Base-by-base conservation (phyloP, 2,888 invertebrate genomes). In the Sesia bembeciformis region DNA sequence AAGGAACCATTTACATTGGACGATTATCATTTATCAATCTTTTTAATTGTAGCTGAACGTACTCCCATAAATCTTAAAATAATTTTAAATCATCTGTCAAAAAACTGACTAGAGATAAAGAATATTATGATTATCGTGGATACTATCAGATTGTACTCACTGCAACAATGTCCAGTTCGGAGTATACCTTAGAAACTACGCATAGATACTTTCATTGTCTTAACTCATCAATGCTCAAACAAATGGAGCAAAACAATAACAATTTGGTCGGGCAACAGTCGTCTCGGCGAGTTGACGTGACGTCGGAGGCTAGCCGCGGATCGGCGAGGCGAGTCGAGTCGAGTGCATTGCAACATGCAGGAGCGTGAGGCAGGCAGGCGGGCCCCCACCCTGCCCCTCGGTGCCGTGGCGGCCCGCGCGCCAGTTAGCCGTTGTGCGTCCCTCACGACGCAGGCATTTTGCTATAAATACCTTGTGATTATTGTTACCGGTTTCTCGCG, bases 361-460 rank as follows among this genome's bases (percentile, higher is more conserved):
- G 78, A 73, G 66, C 63, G 64, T 63, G 72, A 72, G 70, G 72
- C 74, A 70, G 74, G 72, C 78, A 72, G 74, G 74, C 81, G 76
- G 77, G 79, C 79, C 83, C 85, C 85, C 84, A 78, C 83, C 80
- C 78, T 77, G 74, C 75, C 77, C 73, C 81, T 73, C 76, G 66
- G 56, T 60, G 61, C 66, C 67, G 66, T 63, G 66, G 62, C 67
- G 65, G 69, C 67, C 67, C 78, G 76, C 75, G 68, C 74, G 85
- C 83, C 84, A 88, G 86, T 86, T 72, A 72, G 85, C 76, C 82
- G 81, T 78, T 71, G 85, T 77, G 87, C 87, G 87, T 86, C 83
- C 79, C 79, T 82, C 79, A 81, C 76, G 83, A 74, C 86, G 85
- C 85, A 80, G 71, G 81, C 82, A 79, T 8, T 52, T n/a, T 40